Evolutionary conservation across 2,113 vertebrate species (phyloP).

Genomic region (Lipophrys pholis): DNA sequence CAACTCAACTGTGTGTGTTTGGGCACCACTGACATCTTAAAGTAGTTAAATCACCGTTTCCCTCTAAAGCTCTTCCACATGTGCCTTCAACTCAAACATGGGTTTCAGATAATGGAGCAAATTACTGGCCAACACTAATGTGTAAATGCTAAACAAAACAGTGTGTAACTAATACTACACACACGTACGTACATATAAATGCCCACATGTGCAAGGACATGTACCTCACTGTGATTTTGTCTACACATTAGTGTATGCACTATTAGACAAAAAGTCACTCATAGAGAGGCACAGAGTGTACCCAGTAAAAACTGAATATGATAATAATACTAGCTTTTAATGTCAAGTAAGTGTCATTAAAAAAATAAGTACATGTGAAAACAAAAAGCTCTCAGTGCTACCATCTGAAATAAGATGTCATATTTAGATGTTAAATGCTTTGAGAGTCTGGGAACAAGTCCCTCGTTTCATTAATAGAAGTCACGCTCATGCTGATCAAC

Average conservation of each 20-base stretch:
- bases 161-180: conserved; percentile 14
- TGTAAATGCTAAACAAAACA: conserved; percentile 61
- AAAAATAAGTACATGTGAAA: neutral
- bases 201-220: conserved; percentile 1
- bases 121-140: conserved; percentile 50
- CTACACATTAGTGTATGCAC: neutral
- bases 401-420: neutral
- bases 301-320: neutral
- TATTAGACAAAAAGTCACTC: neutral
- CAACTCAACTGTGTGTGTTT: conserved; percentile 21
- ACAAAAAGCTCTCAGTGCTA: neutral
- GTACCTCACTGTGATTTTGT: neutral
- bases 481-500: conserved; percentile 6
- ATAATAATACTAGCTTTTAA: neutral
- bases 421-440: neutral
- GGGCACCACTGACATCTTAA: conserved; percentile 30
- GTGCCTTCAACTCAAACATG: conserved; percentile 48
- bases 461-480: neutral
- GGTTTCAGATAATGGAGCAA: conserved; percentile 34
- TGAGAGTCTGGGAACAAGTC: neutral
- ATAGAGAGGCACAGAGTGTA: neutral
- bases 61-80: conserved; percentile 54
- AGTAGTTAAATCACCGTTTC: conserved; percentile 47
- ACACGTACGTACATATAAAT: neutral
- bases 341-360: neutral